Evolutionary conservation across 1,140 invertebrate species (phyloP).

Genomic region (Oedothorax gibbosus): DNA sequence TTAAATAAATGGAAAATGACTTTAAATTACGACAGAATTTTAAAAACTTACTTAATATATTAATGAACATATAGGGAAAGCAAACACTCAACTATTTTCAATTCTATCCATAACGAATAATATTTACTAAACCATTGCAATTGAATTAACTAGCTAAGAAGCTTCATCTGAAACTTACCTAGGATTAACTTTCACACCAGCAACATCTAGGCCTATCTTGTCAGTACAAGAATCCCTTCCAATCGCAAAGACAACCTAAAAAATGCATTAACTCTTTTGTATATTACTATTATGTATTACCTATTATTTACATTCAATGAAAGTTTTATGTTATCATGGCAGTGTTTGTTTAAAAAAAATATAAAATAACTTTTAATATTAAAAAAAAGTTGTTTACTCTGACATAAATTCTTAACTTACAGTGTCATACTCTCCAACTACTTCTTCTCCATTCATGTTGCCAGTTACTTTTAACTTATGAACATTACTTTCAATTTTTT

Average conservation of each 20-base stretch:
- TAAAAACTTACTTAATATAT: too few relatives aligned
- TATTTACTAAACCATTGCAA: neutral
- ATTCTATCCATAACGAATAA: too few relatives aligned
- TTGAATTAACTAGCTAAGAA: neutral
- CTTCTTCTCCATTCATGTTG: slow-evolving; percentile 70
- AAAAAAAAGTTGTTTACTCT: neutral
- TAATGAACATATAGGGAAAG: too few relatives aligned
- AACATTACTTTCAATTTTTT: slow-evolving; percentile 56
- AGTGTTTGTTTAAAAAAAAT: neutral
- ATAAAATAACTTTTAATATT: neutral
- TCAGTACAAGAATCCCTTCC: slow-evolving; percentile 74
- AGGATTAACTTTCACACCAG: slow-evolving; percentile 71
- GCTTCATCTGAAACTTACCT: slow-evolving; percentile 1
- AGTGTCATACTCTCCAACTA: slow-evolving; percentile 77
- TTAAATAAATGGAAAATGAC: too few relatives aligned
- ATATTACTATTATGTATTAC: neutral
- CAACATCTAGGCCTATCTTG: slow-evolving; percentile 73
- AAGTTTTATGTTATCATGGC: neutral
- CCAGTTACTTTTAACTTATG: slow-evolving; percentile 80
- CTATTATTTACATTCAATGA: neutral
- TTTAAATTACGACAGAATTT: too few relatives aligned
- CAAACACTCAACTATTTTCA: too few relatives aligned
- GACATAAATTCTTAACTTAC: slow-evolving; percentile 64
- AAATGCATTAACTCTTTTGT: neutral
- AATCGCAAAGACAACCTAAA: slow-evolving; percentile 77